These are phyloP conservation scores for Xenus cinereus DNA, from an alignment of 2,113 vertebrate genomes.

Conservation along the genomic window DNA sequence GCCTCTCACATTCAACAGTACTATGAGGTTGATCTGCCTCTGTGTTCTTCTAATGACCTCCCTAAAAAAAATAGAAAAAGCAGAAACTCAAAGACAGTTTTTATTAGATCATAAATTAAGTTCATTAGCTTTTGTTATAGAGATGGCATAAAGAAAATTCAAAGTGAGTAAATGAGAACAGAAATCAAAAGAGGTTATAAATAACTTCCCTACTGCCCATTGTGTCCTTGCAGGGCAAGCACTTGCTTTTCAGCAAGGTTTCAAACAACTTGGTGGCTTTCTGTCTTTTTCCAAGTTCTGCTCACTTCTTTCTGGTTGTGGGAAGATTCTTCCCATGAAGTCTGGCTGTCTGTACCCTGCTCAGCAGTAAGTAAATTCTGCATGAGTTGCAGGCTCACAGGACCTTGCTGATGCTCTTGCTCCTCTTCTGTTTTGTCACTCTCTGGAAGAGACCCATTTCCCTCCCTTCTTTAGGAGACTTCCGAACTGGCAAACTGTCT, in stretches of 20 bases:
- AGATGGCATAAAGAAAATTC: background rate
- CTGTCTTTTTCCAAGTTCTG: background rate
- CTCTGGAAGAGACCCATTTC: background rate
- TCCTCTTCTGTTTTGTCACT: background rate
- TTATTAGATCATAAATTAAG: slow-evolving; percentile 36
- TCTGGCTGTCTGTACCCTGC: background rate
- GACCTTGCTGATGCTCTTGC: background rate
- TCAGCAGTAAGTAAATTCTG: fast-evolving
- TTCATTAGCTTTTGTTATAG: slow-evolving; percentile 17
- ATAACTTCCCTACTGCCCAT: background rate
- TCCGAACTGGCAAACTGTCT: background rate
- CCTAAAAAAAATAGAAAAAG: background rate
- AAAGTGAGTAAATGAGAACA: background rate
- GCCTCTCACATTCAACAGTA: background rate
- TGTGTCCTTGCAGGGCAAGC: background rate
- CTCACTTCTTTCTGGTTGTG: background rate
- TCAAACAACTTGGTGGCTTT: background rate
- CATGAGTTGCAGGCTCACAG: background rate
- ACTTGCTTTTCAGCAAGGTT: background rate
- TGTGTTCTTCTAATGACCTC: slow-evolving; percentile 4
- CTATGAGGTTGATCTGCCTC: background rate
- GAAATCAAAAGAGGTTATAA: slow-evolving; percentile 22
- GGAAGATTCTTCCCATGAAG: background rate
- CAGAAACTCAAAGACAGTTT: background rate
- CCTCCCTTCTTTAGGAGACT: background rate